Evolutionary conservation across 2,888 invertebrate species (phyloP), one percentile per base, ranked within the genome.

Genomic region (Tetanocera ferruginea): DNA sequence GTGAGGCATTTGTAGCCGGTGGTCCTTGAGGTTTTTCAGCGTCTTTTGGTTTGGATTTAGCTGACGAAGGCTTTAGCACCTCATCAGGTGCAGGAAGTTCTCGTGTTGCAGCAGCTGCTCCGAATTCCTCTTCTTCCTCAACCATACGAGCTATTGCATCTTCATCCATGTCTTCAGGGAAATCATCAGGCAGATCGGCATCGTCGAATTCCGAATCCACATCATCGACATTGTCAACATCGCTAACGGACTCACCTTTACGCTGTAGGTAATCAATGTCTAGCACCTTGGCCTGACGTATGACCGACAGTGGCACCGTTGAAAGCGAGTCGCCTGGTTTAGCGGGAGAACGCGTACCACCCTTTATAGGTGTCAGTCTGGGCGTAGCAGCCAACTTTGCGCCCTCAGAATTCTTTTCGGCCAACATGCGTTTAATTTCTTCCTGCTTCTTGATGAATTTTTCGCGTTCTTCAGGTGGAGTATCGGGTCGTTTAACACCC

Each of bases 61-160:
- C 5, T 9, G 43, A 79, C 0, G 80, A 19, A 28, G 85, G 82
- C 1, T 87, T 85, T n/a, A 88, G 43, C 19, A 88, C 85, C 43
- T 88, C 88, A 66, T 86, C 86, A 3, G 91, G 81, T 2, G 91
- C 87, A 71, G 92, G 92, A 9, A 90, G 81, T 55, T 92, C 92
- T 64, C 92, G 91, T 0, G 88, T 87, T 82, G 92, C 92, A 19
- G 91, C 91, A 49, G 91, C 91, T 0, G 92, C 92, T 64, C 91
- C 92, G 77, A 92, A 92, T 81, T 92, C 93, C 80, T 93, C 92
- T 83, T 93, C 93, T 76, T 92, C 92, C 81, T 93, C 93, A 88
- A 93, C 92, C 92, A 93, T 91, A 84, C 92, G 91, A n/a, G 89
- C 90, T 55, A 90, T 90, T 2, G 88, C 87, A 75, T 90, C 90